These are phyloP conservation scores for Pterois miles DNA, from an alignment of 2,797 vertebrate genomes.

Conservation along the genomic window DNA sequence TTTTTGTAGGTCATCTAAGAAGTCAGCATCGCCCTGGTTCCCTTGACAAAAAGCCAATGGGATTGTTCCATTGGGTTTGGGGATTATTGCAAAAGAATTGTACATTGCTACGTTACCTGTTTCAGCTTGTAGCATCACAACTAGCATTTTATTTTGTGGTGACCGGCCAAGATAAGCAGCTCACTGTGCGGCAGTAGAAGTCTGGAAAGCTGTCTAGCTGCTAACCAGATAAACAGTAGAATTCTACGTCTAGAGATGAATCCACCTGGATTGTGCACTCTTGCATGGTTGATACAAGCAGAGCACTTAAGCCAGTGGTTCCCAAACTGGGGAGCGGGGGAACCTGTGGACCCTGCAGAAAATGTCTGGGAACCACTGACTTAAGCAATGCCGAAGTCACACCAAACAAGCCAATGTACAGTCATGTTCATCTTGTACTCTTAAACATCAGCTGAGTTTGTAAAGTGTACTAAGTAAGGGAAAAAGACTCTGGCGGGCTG, in stretches of 20 bases:
- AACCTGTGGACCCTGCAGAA: too few species aligned
- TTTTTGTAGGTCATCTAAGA: too few species aligned
- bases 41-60: too few species aligned
- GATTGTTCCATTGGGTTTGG: too few species aligned
- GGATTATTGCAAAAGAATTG: too few species aligned
- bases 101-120: not conserved
- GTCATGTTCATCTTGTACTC: not conserved
- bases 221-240: not conserved
- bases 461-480: not conserved
- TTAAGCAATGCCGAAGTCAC: not conserved
- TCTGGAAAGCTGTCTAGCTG: not conserved
- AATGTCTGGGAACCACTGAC: too few species aligned
- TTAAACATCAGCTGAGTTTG: not conserved
- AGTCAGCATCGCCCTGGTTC: too few species aligned
- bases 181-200: not conserved
- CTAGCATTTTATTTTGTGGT: not conserved
- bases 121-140: not conserved
- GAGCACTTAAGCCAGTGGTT: too few species aligned
- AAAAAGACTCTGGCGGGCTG: not conserved
- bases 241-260: too few species aligned
- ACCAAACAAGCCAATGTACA: not conserved
- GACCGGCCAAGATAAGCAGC: not conserved
- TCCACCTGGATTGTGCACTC: not conserved
- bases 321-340: too few species aligned
- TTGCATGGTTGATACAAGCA: not conserved